These are phyloP conservation scores for Dioctria linearis DNA, from an alignment of 2,888 invertebrate genomes.

Conservation along the genomic window DNA sequence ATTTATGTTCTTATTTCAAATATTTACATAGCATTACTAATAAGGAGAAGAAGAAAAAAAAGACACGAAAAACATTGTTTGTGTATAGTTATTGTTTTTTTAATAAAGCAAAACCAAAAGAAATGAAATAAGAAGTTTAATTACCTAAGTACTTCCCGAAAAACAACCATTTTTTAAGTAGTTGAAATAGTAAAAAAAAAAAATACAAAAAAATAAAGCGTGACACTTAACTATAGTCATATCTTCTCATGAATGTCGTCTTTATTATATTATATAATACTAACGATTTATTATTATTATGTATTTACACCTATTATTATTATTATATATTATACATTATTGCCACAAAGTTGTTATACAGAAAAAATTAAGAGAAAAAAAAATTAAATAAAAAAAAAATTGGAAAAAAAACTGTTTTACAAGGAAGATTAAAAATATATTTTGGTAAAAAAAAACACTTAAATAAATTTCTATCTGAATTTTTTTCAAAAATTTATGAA, in stretches of 20 bases:
- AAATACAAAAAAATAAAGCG: conserved; percentile 11
- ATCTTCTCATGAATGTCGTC: conserved; percentile 53
- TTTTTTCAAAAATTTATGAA: conserved; percentile 47
- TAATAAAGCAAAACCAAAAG: background rate
- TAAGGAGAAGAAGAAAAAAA: conserved; percentile 21
- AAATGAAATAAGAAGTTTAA: conserved; percentile 30
- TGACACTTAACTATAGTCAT: conserved; percentile 47
- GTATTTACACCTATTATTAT: too few relatives aligned
- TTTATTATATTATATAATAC: conserved; percentile 39
- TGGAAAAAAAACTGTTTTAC: conserved; percentile 53
- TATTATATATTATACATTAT: conserved; percentile 15
- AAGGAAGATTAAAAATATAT: conserved; percentile 51
- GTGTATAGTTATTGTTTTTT: conserved; percentile 28
- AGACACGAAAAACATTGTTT: conserved; percentile 36
- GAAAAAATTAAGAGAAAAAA: conserved; percentile 10
- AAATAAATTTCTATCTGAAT: conserved; percentile 49
- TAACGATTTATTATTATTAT: conserved; percentile 43
- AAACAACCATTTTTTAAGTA: conserved; percentile 38
- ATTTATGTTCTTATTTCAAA: background rate
- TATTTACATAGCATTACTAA: background rate
- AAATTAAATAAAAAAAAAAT: conserved; percentile 34
- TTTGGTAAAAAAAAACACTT: conserved; percentile 36
- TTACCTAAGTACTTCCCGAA: conserved; percentile 27
- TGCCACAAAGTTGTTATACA: conserved; percentile 50
- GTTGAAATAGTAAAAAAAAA: conserved; percentile 27